Evolutionary conservation across 2,797 vertebrate species (phyloP), one percentile per base, ranked within the genome.

Genomic region (Cossypha niveicapilla): DNA sequence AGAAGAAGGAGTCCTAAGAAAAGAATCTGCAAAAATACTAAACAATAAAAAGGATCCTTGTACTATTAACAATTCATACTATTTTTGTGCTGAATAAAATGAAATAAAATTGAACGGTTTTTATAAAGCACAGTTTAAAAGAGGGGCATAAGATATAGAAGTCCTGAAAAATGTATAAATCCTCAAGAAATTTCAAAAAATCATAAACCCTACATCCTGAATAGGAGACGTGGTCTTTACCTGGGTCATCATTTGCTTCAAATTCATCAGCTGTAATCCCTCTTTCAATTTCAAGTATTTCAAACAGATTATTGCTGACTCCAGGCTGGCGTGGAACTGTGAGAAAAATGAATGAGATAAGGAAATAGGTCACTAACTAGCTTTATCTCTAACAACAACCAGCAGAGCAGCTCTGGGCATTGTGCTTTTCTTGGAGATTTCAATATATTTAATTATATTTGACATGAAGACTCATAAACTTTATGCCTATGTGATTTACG

Each of bases 261-360:
- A 97, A 98, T 15, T 98, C 97, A 18, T 98, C 99, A 0, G 98
- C 99, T 1, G 98, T 99, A 97, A 99, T 98, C 70, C 99, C 99
- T 81, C 98, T 97, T 98, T 99, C 99, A 79, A 99, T 99, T 97
- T 99, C 99, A 96, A 99, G 98, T 97, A 97, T 94, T 97, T 98
- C 90, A 98, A 98, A 97, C 32, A 98, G 91, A 79, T 99, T 98
- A 22, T 98, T 99, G 97, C 98, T 98, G 34, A 97, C 97, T 79
- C 98, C 98, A 15, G 98, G 98, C 92, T 99, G 98, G 50, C 98
- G 98, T 18, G 99, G 99, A 97, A 99, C 99, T 99, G 97, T 35
- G 89, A 95, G 73, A 93, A 92, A 44, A 78, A 88, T 48, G 19
- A 95, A 53, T 28, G 50, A 78, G 75, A 89, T 74, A 67, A 89